Conservation (phyloP, 2,888 invertebrate species). For the Mesorhabditis belari region DNA sequence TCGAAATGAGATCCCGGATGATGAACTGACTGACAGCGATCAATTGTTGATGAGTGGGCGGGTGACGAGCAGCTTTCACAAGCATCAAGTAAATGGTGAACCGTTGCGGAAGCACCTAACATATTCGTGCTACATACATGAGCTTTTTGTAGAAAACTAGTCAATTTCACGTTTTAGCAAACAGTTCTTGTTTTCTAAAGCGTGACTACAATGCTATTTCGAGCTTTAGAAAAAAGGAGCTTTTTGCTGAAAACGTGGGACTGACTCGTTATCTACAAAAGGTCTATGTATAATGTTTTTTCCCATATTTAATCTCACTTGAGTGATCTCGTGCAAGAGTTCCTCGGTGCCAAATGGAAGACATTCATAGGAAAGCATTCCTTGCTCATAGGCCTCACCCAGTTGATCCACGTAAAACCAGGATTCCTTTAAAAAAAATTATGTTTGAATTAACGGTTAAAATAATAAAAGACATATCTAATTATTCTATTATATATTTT, state of each 20-base stretch:
- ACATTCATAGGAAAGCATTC: constrained; percentile 11
- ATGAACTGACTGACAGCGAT: constrained; percentile 24
- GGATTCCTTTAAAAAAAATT: constrained; percentile 11
- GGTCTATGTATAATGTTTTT: too few relatives aligned
- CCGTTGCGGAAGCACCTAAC: constrained; percentile 13
- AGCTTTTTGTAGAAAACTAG: too few relatives aligned
- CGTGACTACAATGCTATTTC: too few relatives aligned
- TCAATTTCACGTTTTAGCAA: too few relatives aligned
- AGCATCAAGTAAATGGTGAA: constrained; percentile 20
- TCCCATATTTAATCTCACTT: too few relatives aligned
- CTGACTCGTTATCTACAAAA: too few relatives aligned
- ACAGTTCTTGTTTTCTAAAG: too few relatives aligned
- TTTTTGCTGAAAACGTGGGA: too few relatives aligned
- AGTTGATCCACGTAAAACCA: constrained; percentile 36
- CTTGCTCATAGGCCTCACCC: constrained; percentile 15
- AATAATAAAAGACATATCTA: too few relatives aligned
- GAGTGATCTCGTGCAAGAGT: constrained; percentile 14
- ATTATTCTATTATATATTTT: too few relatives aligned
- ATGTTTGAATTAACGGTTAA: background rate
- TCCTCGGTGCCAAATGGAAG: constrained; percentile 6
- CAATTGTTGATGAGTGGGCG: constrained; percentile 21
- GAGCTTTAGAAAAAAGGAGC: too few relatives aligned
- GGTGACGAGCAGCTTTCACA: constrained; percentile 12
- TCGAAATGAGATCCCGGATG: constrained; percentile 9
- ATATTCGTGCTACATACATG: too few relatives aligned